Evolutionary conservation across 2,888 invertebrate species (phyloP), one percentile per base, ranked within the genome.

Genomic region (Halictus quadricinctus): DNA sequence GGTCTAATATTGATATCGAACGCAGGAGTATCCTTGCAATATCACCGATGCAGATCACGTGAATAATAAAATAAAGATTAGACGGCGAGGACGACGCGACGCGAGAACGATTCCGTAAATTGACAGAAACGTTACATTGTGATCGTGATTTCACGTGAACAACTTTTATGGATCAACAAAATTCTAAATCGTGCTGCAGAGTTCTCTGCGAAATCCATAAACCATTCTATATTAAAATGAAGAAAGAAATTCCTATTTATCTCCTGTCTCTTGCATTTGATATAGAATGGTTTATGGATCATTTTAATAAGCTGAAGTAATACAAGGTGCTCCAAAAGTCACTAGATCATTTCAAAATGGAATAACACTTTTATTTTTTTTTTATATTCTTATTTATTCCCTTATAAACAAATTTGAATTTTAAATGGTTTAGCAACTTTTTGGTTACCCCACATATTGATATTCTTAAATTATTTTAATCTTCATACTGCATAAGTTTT

Each of bases 21-120:
- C 66, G 81, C 46, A 6, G 54, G 46, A 69, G 69, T 60, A 58
- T 79, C 77, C 60, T 41, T 46, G 77, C 77, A 79, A 86, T 81
- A 77, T 78, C 64, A 36, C 41, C 66, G 78, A 82, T 77, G 74
- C 77, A 77, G 74, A 82, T 60, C 74, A 74, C 64, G 81, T 76
- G 78, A 85, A 85, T 86, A 76, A 85, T 85, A 82, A 85, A 80
- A 79, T 75, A 78, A 85, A 81, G 85, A 85, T 85, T 80, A 60
- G 46, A 75, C 72, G 77, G 48, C 50, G 50, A 36, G 36, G 36
- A 50, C 21, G 50, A 54, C 21, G 50, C 54, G 76, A 54, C 5
- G 36, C 69, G 12, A 8, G 1, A 46, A 21, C 48, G 18, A 18
- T 76, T 76, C 29, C 58, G 25, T 75, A 48, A 64, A 78, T 72